Evolutionary conservation across 2,888 invertebrate species (phyloP).

Genomic region (Anarsia innoxiella): DNA sequence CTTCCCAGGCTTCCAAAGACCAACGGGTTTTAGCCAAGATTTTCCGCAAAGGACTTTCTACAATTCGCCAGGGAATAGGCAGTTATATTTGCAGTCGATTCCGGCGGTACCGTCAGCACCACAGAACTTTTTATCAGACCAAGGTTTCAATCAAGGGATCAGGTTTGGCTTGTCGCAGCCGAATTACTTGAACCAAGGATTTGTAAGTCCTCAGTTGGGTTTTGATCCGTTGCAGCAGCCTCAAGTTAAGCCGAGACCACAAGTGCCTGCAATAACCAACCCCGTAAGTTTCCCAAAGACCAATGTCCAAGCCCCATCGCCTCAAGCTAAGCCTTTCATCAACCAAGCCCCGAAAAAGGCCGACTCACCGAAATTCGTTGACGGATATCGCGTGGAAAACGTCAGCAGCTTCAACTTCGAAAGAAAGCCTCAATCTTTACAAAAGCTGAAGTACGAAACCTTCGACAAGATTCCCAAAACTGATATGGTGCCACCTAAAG

Average conservation of each 20-base stretch:
- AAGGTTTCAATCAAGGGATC: conserved; percentile 59
- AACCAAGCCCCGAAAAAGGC: conserved; percentile 36
- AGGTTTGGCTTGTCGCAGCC: conserved; percentile 59
- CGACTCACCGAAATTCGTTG: conserved; percentile 54
- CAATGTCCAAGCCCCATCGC: conserved; percentile 25
- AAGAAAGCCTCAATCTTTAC: conserved; percentile 50
- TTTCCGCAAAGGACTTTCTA: conserved; percentile 50
- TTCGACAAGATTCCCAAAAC: conserved; percentile 40
- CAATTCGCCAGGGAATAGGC: conserved; percentile 47
- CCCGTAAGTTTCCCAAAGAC: conserved; percentile 36
- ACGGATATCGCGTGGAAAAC: conserved; percentile 61
- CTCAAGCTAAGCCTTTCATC: conserved; percentile 43
- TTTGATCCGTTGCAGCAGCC: conserved; percentile 50
- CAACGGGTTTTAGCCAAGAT: conserved; percentile 46
- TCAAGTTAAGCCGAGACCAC: conserved; percentile 38
- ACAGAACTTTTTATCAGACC: conserved; percentile 58
- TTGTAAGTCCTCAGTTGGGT: conserved; percentile 47
- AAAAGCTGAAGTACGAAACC: conserved; percentile 56
- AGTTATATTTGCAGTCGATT: conserved; percentile 57
- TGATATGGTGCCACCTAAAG: conserved; percentile 32
- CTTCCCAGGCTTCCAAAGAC: conserved; percentile 44
- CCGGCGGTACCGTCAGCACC: conserved; percentile 60
- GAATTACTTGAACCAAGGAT: conserved; percentile 57
- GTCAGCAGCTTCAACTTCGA: conserved; percentile 30
- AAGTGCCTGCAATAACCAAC: conserved; percentile 26